phyloP scores from a whole-genome alignment of 2,797 vertebrate genomes.

The Rhabdophis nuchalis region DNA sequence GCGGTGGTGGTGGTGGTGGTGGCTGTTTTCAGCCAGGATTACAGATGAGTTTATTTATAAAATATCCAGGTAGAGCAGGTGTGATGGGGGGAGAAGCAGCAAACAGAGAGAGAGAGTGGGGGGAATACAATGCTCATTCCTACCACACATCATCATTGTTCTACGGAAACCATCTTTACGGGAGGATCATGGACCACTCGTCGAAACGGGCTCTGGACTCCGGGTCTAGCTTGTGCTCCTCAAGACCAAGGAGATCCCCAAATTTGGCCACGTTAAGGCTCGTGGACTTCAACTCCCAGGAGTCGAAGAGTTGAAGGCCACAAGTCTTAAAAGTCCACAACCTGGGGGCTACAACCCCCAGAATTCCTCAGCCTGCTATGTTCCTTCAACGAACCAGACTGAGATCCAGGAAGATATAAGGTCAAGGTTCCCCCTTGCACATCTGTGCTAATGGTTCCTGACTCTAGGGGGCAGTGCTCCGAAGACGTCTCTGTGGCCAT shows the following conservation, averaged over 20 bases:
- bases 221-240: neutral
- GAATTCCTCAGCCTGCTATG: neutral
- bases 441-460: too few relatives aligned
- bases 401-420: neutral
- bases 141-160: too few relatives aligned
- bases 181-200: neutral
- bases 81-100: neutral
- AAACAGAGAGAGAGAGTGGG: neutral
- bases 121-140: neutral
- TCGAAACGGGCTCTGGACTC: too few relatives aligned
- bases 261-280: neutral
- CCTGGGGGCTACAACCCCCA: neutral
- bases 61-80: conserved; percentile 14
- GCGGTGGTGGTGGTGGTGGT: too few relatives aligned
- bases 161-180: neutral
- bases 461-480: too few relatives aligned
- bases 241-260: neutral
- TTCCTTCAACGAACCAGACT: neutral
- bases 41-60: conserved; percentile 21
- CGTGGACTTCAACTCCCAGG: neutral
- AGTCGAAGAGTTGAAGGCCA: neutral
- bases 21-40: neutral
- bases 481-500: too few relatives aligned
- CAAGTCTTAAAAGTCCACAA: neutral
- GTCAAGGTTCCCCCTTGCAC: too few relatives aligned